Conservation (phyloP, 2,797 vertebrate species). For the Dendrocincla fuliginosa region DNA sequence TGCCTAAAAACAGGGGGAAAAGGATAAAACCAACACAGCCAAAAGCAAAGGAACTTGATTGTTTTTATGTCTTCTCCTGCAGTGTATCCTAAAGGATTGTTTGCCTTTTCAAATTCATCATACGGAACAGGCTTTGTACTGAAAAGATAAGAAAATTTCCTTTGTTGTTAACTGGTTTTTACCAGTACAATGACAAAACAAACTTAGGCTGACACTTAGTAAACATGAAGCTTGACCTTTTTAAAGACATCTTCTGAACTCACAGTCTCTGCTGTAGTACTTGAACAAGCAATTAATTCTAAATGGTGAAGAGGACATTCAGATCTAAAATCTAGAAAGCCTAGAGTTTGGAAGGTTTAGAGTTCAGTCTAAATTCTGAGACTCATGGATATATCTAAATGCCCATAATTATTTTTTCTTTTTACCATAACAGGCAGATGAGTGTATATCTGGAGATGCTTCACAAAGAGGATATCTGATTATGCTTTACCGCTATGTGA, state of each 20-base stretch:
- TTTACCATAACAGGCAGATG: background rate
- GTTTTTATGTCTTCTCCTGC: background rate
- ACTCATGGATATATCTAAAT: background rate
- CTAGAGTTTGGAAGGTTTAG: background rate
- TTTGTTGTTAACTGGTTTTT: background rate
- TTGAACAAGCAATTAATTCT: background rate
- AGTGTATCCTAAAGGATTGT: background rate
- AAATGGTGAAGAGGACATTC: background rate
- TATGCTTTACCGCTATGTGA: background rate
- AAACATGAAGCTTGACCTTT: background rate
- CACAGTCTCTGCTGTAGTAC: background rate
- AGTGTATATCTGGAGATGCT: background rate
- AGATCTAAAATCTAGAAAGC: background rate
- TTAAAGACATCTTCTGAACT: background rate
- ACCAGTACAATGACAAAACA: background rate
- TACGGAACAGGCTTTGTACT: background rate
- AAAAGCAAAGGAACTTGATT: background rate
- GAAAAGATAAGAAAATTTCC: background rate
- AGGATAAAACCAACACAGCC: background rate
- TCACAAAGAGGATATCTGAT: background rate
- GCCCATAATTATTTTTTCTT: accelerated
- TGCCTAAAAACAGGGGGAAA: background rate
- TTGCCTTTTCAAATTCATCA: background rate
- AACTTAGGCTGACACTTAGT: background rate
- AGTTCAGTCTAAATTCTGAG: background rate